Evolutionary conservation across 2,113 vertebrate genomes (phyloP).

Genomic region (Mastomys coucha): DNA sequence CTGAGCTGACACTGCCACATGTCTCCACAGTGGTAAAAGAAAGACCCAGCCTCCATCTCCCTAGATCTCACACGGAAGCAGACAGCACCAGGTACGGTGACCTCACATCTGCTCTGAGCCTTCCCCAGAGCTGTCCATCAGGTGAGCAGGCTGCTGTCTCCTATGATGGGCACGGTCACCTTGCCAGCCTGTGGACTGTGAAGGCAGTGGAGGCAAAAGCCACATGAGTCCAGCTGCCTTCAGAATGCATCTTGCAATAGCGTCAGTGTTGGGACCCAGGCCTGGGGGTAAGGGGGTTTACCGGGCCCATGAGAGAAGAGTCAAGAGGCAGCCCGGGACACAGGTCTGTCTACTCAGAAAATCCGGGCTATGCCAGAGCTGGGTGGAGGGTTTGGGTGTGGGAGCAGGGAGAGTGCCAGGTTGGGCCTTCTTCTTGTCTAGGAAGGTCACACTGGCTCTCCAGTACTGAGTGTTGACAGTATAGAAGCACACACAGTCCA

Average conservation of each 20-base stretch:
- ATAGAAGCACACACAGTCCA: neutral
- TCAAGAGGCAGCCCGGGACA: neutral
- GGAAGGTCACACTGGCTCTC: neutral
- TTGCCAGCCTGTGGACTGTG: neutral
- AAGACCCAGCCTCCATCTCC: neutral
- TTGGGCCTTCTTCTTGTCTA: neutral
- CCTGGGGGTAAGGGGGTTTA: neutral
- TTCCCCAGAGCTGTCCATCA: neutral
- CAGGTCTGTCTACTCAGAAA: neutral
- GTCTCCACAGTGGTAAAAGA: neutral
- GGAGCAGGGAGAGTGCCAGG: neutral
- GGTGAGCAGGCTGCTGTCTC: fast-evolving
- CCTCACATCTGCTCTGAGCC: neutral
- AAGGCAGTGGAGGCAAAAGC: neutral
- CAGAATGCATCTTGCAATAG: neutral
- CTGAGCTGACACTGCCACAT: fast-evolving
- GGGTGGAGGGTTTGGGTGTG: too few relatives aligned
- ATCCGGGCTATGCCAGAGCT: neutral
- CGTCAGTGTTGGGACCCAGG: neutral
- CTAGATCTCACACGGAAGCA: neutral
- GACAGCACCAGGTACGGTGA: neutral
- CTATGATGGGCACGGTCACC: too few relatives aligned
- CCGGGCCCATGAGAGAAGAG: neutral
- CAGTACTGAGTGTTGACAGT: fast-evolving
- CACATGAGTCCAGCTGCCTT: neutral